phyloP scores from a whole-genome alignment of 2,797 vertebrate species.

The Spatula clypeata region DNA sequence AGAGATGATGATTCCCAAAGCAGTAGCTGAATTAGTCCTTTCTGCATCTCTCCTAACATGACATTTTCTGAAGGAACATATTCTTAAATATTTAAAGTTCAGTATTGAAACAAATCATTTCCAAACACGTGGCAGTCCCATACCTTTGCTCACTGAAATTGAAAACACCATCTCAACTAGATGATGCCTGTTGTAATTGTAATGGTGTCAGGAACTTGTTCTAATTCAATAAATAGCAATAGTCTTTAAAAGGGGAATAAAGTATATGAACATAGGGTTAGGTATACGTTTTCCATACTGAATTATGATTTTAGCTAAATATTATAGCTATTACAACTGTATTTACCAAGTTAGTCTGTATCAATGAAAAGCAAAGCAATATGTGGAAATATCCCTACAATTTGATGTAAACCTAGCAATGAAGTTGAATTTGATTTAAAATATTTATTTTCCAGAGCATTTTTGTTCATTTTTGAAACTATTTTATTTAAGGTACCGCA shows the following conservation, averaged over 20 bases:
- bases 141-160: not conserved
- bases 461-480: slow-evolving; percentile 52
- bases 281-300: not conserved
- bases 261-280: not conserved
- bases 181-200: not conserved
- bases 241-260: not conserved
- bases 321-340: not conserved
- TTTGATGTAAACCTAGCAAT: slow-evolving; percentile 26
- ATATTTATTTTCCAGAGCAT: slow-evolving; percentile 42
- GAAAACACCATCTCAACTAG: not conserved
- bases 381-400: slow-evolving; percentile 34
- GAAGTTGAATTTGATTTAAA: slow-evolving; percentile 19
- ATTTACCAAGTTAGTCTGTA: slow-evolving; percentile 16
- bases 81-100: not conserved
- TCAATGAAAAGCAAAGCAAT: slow-evolving; percentile 34
- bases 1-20: not conserved
- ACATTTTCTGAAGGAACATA: not conserved
- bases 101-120: not conserved
- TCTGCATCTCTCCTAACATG: not conserved
- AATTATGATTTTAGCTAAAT: not conserved
- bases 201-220: not conserved
- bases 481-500: not conserved
- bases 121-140: not conserved
- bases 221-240: not conserved
- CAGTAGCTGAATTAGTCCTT: not conserved